Evolutionary conservation across 30 jellyfish, hydroid and myxozoan species (phyloP), one percentile per base, ranked within the genome.

Genomic region (Nemopilema nomurai): DNA sequence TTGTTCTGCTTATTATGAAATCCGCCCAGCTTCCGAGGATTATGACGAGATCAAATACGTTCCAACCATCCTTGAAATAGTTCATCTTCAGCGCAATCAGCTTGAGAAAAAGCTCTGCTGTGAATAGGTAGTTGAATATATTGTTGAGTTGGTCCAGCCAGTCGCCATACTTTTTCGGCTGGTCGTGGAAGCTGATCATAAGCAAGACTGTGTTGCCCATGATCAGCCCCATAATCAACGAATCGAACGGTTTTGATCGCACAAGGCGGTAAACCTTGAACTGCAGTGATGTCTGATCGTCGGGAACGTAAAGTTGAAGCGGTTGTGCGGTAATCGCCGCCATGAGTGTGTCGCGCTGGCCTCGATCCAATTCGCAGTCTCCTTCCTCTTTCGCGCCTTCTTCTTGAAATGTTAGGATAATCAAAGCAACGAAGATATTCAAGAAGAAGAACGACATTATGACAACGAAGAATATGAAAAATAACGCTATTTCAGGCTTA

Each of bases 41-140:
- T 18, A 91, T 91, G n/a, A 85, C 64, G 87, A 91, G 66, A 51
- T 91, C 97, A 64, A 91, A 91, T 51, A 74, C 78, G 53, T 91
- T 91, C 97, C 97, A 91, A 26, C 87, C 90, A 30, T 91, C 97
- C 64, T 86, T 91, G 77, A 91, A 91, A 62, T 91, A 91, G 1
- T 91, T 91, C 88, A 57, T 62, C n/a, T 88, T 92, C 41, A 91
- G 24, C 18, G 97, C 96, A 25, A 91, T 69, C 49, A 91, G 65
- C 79, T 91, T 91, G 69, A 91, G 21, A 0, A 87, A 62, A 51
- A 91, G 79, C 69, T 91, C 97, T 3, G 89, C 84, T 21, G 90
- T 75, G 71, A 91, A 91, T 7, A 91, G 85, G 71, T 85, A 91
- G 63, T 87, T 80, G 88, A 91, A 91, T 8, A 85, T 69, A 50